Conservation (phyloP, 2,888 invertebrate species). For the Aporophyla lueneburgensis region DNA sequence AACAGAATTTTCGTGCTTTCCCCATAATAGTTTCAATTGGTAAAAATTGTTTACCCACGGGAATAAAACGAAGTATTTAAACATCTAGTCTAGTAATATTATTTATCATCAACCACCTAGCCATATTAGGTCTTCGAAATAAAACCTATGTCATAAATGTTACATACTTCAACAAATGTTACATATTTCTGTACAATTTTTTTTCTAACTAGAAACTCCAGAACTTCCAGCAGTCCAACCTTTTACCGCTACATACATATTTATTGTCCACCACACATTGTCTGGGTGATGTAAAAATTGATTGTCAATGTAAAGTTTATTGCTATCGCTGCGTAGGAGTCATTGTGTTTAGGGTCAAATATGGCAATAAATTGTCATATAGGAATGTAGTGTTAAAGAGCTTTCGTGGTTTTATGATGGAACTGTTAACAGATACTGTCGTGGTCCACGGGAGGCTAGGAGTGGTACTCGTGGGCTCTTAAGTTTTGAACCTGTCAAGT, state of each 20-base stretch:
- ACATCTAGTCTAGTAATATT: background rate
- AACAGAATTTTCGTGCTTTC: too few relatives aligned
- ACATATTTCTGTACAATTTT: too few relatives aligned
- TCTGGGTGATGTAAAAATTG: conserved; percentile 79
- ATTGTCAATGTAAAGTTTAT: conserved; percentile 79
- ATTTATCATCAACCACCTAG: background rate
- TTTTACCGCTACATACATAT: conserved; percentile 43
- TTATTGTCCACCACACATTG: conserved; percentile 60
- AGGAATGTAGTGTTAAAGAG: conserved; percentile 70
- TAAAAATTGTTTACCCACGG: too few relatives aligned
- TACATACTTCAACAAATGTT: too few relatives aligned
- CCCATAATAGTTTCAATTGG: too few relatives aligned
- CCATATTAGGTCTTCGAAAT: too few relatives aligned
- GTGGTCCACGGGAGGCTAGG: conserved; percentile 17
- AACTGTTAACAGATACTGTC: conserved; percentile 63
- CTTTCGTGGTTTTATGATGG: conserved; percentile 66
- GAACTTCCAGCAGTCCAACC: background rate
- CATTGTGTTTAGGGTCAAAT: conserved; percentile 71
- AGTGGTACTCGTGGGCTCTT: conserved; percentile 34
- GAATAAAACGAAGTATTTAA: background rate
- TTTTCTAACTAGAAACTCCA: background rate
- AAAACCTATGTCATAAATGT: background rate
- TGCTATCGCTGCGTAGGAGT: conserved; percentile 74
- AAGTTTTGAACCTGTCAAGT: conserved; percentile 46
- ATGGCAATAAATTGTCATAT: conserved; percentile 78